phyloP scores from a whole-genome alignment of 1,140 invertebrate genomes.

The Copidosoma floridanum region DNA sequence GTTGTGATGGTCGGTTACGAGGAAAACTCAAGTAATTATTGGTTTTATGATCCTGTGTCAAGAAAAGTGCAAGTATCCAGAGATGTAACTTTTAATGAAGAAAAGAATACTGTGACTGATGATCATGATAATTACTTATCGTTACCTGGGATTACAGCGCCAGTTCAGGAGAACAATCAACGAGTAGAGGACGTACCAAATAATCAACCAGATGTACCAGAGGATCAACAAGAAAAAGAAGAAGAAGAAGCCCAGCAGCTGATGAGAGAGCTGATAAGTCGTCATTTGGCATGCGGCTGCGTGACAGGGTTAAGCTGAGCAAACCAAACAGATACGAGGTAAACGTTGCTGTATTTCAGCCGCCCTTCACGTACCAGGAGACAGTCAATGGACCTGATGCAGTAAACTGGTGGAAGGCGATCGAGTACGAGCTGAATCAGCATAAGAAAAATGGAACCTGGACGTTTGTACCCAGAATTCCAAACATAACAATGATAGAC shows the following conservation, averaged over 20 bases:
- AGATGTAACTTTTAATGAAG: no score
- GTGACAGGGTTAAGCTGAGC: neutral
- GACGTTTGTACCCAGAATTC: slow-evolving; percentile 32
- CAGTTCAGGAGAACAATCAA: no score
- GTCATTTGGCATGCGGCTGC: neutral
- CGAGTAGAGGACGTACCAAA: no score
- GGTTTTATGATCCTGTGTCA: no score
- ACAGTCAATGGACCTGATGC: slow-evolving; percentile 14
- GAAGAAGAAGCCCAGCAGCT: neutral
- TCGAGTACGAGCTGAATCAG: slow-evolving; percentile 39
- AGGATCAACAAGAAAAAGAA: neutral
- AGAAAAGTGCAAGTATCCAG: no score
- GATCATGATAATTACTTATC: no score
- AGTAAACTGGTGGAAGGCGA: slow-evolving; percentile 43
- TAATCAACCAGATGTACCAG: no score
- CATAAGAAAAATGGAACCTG: slow-evolving; percentile 44
- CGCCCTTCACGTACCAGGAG: neutral
- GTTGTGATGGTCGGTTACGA: no score
- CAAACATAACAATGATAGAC: neutral
- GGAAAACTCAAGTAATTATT: no score
- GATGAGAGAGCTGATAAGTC: neutral
- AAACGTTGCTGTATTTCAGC: neutral
- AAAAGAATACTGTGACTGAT: no score
- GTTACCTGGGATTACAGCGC: no score
- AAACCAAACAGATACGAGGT: neutral